These are phyloP conservation scores for Amiota mariae DNA, from an alignment of 2,888 invertebrate species.

Conservation along the genomic window DNA sequence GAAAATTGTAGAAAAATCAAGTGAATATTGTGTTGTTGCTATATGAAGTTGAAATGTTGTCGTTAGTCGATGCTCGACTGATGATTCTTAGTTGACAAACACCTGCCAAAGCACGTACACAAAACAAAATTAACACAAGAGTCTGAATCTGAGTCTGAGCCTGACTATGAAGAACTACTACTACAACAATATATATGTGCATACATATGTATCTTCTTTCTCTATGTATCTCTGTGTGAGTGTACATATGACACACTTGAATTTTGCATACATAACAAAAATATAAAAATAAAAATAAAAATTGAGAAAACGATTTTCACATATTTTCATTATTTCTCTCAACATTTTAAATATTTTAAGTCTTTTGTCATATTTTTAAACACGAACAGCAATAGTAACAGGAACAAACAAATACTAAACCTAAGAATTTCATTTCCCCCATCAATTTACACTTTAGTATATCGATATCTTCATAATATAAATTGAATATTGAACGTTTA, in stretches of 20 bases:
- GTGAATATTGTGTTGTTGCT: slow-evolving; percentile 5
- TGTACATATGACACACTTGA: neutral
- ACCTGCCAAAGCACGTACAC: slow-evolving; percentile 27
- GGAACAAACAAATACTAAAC: too few relatives aligned
- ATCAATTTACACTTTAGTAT: too few relatives aligned
- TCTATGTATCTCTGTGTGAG: neutral
- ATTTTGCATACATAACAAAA: neutral
- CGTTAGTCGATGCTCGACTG: neutral
- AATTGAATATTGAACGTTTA: too few relatives aligned
- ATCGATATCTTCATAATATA: too few relatives aligned
- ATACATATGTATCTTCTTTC: neutral
- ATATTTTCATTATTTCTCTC: slow-evolving; percentile 13
- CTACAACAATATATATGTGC: too few relatives aligned
- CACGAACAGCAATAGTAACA: too few relatives aligned
- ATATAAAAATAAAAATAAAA: too few relatives aligned
- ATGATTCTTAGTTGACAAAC: neutral
- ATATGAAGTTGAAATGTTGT: neutral
- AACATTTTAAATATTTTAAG: too few relatives aligned
- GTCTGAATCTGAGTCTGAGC: too few relatives aligned
- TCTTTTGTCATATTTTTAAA: too few relatives aligned
- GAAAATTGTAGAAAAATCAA: slow-evolving; percentile 1
- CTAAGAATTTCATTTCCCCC: too few relatives aligned
- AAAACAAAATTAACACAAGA: neutral
- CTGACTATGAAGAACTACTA: too few relatives aligned
- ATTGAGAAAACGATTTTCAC: neutral